These are phyloP conservation scores for Tapera naevia DNA, from an alignment of 2,797 vertebrate genomes.

Conservation along the genomic window DNA sequence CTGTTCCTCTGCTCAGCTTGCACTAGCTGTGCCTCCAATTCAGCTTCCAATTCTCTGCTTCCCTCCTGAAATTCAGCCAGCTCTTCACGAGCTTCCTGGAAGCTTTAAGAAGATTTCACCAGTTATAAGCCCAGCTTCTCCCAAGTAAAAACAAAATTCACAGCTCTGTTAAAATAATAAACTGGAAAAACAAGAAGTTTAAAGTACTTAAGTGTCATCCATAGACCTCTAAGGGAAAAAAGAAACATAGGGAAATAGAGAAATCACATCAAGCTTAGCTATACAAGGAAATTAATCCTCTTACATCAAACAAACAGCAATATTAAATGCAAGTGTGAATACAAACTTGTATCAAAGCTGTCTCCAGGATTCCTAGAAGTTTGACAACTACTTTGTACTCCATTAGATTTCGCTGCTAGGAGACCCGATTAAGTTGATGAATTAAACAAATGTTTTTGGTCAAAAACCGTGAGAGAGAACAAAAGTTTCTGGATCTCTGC, in stretches of 20 bases:
- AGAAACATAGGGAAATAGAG: background rate
- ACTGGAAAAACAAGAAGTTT: background rate
- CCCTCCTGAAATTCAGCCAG: slow-evolving; percentile 98
- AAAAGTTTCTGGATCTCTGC: background rate
- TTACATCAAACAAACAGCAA: background rate
- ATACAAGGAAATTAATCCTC: background rate
- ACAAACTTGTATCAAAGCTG: background rate
- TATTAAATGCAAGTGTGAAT: background rate
- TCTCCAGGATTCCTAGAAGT: background rate
- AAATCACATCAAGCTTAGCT: background rate
- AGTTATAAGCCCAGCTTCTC: background rate
- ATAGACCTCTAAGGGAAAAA: background rate
- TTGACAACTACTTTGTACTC: background rate
- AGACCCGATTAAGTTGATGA: background rate
- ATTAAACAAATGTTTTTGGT: background rate
- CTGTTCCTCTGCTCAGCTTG: slow-evolving; percentile 94
- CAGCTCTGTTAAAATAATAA: background rate
- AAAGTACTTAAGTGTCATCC: background rate
- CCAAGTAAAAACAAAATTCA: background rate
- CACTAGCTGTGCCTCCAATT: slow-evolving; percentile 92
- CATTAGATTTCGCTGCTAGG: background rate
- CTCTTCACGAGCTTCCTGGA: slow-evolving; percentile 94
- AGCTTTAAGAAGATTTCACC: slow-evolving; percentile 75
- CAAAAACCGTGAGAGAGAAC: background rate
- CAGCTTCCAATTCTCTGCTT: slow-evolving; percentile 95